Evolutionary conservation across 2,113 vertebrate species (phyloP), one percentile per base, ranked within the genome.

Genomic region (Dipodomys stephensi): DNA sequence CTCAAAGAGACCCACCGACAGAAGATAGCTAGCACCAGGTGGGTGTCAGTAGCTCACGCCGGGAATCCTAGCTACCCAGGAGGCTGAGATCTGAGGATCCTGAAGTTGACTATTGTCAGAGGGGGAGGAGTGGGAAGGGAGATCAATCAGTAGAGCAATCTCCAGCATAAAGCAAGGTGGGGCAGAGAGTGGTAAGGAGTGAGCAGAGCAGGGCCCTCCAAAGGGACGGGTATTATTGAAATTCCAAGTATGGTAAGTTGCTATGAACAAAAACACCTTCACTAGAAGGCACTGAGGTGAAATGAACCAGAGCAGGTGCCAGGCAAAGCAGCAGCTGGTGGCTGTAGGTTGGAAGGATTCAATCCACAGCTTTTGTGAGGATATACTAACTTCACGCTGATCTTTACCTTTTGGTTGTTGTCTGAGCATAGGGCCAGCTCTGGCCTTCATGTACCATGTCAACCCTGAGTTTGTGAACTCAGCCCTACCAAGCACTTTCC

Each of bases 141-240:
- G 32, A 4, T 39, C 39, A 39, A 39, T 39, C 39, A 39, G 39
- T 39, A 39, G 39, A 39, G 6, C 16, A 49, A 7, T 25, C 9
- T 25, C 27, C 2, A 27, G 30, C 68, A 35, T 35, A 6, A 30
- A 23, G 27, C 0, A 2, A 81, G n/a, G 12, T 44, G 2, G 9
- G 30, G 0, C 0, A 1, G 25, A 57, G 2, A 10, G 28, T 0
- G 0, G 2, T 19, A 44, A 79, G 18, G 25, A 2, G 2, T 30
- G 76, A 53, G 62, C 15, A 32, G 35, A 6, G 12, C 23, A 35
- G 39, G 11, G 28, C 2, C 44, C 68, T 81, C 57, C 22, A 12
- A 27, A 35, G 27, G 53, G 7, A 67, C 2, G 6, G 7, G 35
- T 4, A 27, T 6, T 25, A 19, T 46, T 85, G 44, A 57, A 62